phyloP scores from a whole-genome alignment of 2,797 vertebrate genomes.

The Loriculus beryllinus region DNA sequence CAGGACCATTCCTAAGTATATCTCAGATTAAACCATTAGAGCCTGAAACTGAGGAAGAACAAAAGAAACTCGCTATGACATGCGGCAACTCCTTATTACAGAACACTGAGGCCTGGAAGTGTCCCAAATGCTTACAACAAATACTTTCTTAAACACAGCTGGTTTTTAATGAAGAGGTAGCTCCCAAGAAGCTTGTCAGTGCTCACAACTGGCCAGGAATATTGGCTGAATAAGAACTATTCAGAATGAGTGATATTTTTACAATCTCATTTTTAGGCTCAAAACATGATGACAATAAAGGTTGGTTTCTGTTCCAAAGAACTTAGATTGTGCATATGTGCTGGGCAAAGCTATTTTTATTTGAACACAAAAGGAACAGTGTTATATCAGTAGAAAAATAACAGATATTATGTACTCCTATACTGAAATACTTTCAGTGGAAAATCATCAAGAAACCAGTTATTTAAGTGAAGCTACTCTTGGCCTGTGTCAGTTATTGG shows the following conservation, averaged over 20 bases:
- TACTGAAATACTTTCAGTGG: background rate
- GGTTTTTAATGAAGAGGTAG: background rate
- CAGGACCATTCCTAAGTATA: background rate
- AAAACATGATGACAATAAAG: background rate
- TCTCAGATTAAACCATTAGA: background rate
- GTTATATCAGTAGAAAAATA: conserved; percentile 18
- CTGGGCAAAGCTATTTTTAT: background rate
- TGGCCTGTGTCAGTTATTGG: background rate
- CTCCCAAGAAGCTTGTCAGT: background rate
- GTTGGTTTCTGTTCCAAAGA: background rate
- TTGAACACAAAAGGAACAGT: background rate
- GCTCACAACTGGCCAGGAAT: background rate
- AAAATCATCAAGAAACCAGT: background rate
- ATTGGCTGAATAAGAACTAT: background rate
- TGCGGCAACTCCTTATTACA: background rate
- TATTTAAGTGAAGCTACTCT: background rate
- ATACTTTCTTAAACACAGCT: background rate
- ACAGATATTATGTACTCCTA: background rate
- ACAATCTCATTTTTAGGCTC: background rate
- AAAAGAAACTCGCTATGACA: background rate
- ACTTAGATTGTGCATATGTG: background rate
- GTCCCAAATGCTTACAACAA: background rate
- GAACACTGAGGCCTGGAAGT: background rate
- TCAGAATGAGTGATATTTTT: background rate
- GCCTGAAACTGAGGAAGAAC: background rate